Conservation (phyloP, 92 coral and sea anemone species). For the Galaxea fascicularis region DNA sequence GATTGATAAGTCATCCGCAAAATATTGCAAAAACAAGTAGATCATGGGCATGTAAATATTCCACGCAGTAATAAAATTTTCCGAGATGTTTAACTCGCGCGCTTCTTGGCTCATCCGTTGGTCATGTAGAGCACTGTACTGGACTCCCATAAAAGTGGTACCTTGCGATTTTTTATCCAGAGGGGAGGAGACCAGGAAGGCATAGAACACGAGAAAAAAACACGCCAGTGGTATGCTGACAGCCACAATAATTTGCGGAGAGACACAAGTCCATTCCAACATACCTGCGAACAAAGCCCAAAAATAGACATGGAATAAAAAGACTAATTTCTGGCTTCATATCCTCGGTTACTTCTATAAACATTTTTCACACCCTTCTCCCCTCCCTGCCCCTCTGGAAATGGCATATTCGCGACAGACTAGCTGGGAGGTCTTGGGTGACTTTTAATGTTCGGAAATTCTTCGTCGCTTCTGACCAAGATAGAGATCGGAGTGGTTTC, state of each 20-base stretch:
- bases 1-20: slow-evolving; percentile 4
- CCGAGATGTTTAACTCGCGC: background rate
- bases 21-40: slow-evolving; percentile 12
- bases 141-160: background rate
- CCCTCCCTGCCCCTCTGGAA: too few relatives aligned
- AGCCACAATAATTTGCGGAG: slow-evolving; percentile 10
- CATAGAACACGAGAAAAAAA: background rate
- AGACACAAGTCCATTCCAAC: slow-evolving; percentile 16
- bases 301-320: background rate
- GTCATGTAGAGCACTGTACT: background rate
- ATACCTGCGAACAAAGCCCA: slow-evolving; percentile 2
- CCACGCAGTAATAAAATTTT: background rate
- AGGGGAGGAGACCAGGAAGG: background rate
- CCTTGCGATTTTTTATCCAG: background rate
- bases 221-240: background rate
- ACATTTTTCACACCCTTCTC: too few relatives aligned
- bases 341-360: too few relatives aligned
- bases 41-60: background rate
- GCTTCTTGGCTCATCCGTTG: background rate
- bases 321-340: too few relatives aligned
- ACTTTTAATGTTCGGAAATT: too few relatives aligned
- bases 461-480: too few relatives aligned
- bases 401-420: too few relatives aligned
- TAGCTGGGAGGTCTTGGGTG: too few relatives aligned
- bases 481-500: too few relatives aligned